Percentiles rank a stretch among this genome's conserved stretches.
phyloP scores from a whole-genome alignment of 2,113 vertebrate species.

The Eublepharis macularius region DNA sequence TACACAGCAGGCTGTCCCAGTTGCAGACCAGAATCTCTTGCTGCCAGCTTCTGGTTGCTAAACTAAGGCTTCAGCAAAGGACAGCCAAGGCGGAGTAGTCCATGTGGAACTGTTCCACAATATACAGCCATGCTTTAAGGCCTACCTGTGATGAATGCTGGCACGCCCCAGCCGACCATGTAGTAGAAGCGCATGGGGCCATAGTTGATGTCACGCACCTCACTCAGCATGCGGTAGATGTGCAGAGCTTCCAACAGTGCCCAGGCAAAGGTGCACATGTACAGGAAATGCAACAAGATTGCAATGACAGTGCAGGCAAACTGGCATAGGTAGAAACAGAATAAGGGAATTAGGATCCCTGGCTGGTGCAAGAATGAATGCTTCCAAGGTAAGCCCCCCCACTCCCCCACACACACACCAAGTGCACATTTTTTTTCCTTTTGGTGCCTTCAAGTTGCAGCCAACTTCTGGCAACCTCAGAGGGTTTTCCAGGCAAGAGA shows the following conservation, averaged over 20 bases:
- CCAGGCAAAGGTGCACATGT: conserved; percentile 93
- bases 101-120: neutral
- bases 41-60: neutral
- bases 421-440: too few relatives aligned
- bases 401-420: too few relatives aligned
- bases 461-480: too few relatives aligned
- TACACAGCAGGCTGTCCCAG: neutral
- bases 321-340: conserved; percentile 65
- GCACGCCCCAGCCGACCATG: conserved; percentile 93
- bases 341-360: neutral
- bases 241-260: conserved; percentile 92
- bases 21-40: neutral
- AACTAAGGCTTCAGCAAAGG: neutral
- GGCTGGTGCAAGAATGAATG: neutral
- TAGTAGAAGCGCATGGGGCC: conserved; percentile 98
- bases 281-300: conserved; percentile 95
- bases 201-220: conserved; percentile 89
- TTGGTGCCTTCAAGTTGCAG: too few relatives aligned
- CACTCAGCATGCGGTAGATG: conserved; percentile 88
- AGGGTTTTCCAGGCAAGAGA: too few relatives aligned
- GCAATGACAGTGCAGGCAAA: conserved; percentile 93
- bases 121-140: neutral
- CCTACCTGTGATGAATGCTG: conserved; percentile 91
- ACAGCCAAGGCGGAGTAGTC: neutral
- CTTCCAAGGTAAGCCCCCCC: too few relatives aligned